phyloP scores from a whole-genome alignment of 2,113 vertebrate genomes.

The Campylomormyrus tamandua region DNA sequence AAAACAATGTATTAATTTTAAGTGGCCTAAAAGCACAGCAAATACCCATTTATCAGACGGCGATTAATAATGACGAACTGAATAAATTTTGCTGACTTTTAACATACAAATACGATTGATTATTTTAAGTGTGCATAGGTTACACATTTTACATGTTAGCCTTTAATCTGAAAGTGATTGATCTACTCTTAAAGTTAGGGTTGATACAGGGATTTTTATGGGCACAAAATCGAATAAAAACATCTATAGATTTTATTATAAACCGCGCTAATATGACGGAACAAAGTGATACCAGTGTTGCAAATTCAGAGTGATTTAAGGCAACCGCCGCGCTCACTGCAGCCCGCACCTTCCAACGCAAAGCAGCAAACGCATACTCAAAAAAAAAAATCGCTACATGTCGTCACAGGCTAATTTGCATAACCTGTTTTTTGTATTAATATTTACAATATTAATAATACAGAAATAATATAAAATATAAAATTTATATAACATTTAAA shows the following conservation, averaged over 20 bases:
- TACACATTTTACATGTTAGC: background rate
- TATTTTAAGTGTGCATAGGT: background rate
- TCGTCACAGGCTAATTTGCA: background rate
- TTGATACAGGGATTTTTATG: background rate
- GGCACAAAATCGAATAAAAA: background rate
- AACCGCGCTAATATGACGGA: background rate
- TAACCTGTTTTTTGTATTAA: background rate
- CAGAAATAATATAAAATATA: background rate
- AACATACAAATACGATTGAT: background rate
- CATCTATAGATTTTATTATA: background rate
- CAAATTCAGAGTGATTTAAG: background rate
- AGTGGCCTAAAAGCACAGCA: background rate
- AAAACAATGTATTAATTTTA: too few species aligned
- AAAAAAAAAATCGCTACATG: background rate
- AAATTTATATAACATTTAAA: background rate
- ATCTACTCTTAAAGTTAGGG: background rate
- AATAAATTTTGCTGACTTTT: background rate
- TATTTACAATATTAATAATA: background rate
- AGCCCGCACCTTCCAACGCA: background rate
- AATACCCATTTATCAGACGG: background rate
- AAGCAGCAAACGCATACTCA: background rate
- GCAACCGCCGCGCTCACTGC: background rate
- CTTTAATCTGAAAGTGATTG: background rate
- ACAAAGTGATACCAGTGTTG: background rate
- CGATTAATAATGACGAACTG: background rate